phyloP scores from a whole-genome alignment of 37 sponge, comb jelly and placozoan genomes.

The Haliclona indistincta region DNA sequence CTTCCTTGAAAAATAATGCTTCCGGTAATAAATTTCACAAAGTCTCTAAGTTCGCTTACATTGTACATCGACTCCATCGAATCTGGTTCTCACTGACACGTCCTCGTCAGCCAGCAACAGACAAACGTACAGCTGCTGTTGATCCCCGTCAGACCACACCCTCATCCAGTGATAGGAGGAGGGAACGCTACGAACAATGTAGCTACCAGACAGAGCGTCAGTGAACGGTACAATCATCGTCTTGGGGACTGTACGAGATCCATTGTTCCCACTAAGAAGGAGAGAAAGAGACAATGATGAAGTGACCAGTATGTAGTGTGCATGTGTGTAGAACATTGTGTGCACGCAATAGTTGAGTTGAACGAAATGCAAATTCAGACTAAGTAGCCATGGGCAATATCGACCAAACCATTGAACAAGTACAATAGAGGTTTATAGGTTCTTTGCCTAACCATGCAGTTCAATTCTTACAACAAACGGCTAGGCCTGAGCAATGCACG shows the following conservation, averaged over 20 bases:
- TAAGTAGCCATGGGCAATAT: too few relatives aligned
- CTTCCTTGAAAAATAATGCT: too few relatives aligned
- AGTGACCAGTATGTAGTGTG: too few relatives aligned
- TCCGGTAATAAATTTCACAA: too few relatives aligned
- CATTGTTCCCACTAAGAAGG: background rate
- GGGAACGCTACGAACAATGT: background rate
- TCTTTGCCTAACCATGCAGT: too few relatives aligned
- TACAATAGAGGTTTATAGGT: too few relatives aligned
- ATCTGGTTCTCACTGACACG: background rate
- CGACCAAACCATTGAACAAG: too few relatives aligned
- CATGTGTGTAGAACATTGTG: too few relatives aligned
- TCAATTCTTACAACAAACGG: too few relatives aligned
- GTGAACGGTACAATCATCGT: background rate
- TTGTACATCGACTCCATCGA: background rate
- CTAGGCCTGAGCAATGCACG: too few relatives aligned
- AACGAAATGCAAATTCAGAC: too few relatives aligned
- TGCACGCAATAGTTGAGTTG: too few relatives aligned
- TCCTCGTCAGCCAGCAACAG: conserved; percentile 42
- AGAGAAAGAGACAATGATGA: background rate
- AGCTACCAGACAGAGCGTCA: background rate
- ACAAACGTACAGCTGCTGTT: conserved; percentile 17
- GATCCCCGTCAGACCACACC: background rate
- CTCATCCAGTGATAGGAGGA: conserved; percentile 14
- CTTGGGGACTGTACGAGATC: conserved; percentile 3
- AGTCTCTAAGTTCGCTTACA: background rate